Conservation (phyloP, 2,888 invertebrate genomes). For the Miltochrista miniata region DNA sequence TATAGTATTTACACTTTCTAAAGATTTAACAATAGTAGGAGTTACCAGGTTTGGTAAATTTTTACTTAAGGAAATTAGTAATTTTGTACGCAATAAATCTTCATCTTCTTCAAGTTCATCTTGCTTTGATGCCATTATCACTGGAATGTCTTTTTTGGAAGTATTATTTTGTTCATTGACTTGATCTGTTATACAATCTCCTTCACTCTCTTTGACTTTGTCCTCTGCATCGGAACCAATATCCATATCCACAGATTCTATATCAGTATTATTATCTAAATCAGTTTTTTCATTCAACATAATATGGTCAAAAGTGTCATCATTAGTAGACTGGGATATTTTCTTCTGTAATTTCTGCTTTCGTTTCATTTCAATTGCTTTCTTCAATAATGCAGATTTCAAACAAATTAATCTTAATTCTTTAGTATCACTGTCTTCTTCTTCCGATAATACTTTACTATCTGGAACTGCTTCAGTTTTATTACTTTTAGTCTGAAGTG, state of each 20-base stretch:
- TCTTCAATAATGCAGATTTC: conserved; percentile 87
- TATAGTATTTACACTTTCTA: conserved; percentile 31
- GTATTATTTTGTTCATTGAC: conserved; percentile 9
- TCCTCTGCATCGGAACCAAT: conserved; percentile 76
- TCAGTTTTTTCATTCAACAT: conserved; percentile 44
- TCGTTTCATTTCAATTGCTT: conserved; percentile 84
- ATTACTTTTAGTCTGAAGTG: conserved; percentile 68
- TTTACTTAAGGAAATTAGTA: conserved; percentile 84
- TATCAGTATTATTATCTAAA: conserved; percentile 71
- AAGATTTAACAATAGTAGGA: conserved; percentile 45
- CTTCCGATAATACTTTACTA: conserved; percentile 59
- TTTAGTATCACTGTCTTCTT: conserved; percentile 85
- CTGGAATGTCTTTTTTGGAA: conserved; percentile 21
- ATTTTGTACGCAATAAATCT: conserved; percentile 83
- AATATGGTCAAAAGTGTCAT: conserved; percentile 51
- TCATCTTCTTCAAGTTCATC: conserved; percentile 84
- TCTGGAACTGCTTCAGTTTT: conserved; percentile 47
- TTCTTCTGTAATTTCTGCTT: conserved; percentile 69
- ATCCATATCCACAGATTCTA: conserved; percentile 81
- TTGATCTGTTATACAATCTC: conserved; percentile 26
- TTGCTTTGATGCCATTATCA: conserved; percentile 35
- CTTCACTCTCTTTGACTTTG: conserved; percentile 51
- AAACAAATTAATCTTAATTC: conserved; percentile 86
- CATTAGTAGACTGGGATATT: conserved; percentile 62
- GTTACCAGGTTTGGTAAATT: conserved; percentile 75